Base-by-base conservation (phyloP, 2,113 vertebrate genomes). In the Hyaena hyaena region DNA sequence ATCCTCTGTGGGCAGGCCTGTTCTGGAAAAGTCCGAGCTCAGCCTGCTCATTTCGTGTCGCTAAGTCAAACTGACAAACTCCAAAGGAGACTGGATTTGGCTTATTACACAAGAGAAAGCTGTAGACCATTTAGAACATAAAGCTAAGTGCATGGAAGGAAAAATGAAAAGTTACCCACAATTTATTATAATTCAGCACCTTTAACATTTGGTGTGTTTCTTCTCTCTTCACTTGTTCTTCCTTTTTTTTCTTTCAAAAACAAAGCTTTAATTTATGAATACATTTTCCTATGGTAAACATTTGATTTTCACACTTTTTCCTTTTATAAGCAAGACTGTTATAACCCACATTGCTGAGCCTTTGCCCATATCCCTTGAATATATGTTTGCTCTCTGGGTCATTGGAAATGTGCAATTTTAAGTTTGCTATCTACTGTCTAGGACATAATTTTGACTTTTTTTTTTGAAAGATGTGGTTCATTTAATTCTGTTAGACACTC, bases 181-280 rank as follows among this genome's bases (percentile, higher is more conserved):
- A 61, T 39, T 63, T 81, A 45, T 31, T 2, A 4, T 26, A 82
- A 86, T 31, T 74, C 31, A 65, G 58, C 55, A 53, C 4, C 61
- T 93, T 66, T 65, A 28, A 58, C 58, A 73, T 82, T 80, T 89
- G 48, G 17, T 77, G 35, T 74, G 31, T 85, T 85, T 73, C 50
- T 88, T 85, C 4, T 88, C 28, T 85, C 12, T 73, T 39, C 58
- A 14, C 11, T 66, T 50, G 58, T 61, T 71, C 17, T 58, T 83
- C 26, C 16, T 48, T 43, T 33, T 31, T 33, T 35, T 82, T 3
- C 33, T 71, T 63, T 90, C 35, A 61, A 61, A 31, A 45, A 12
- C 4, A 69, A 94, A 92, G 12, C 14, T 33, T 92, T 95, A 82
- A 71, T 89, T 86, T 95, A 74, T 88, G 77, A 28, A 58, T 73